These are phyloP conservation scores for Gonocerus acuteangulatus DNA, from an alignment of 2,888 invertebrate species.

Conservation along the genomic window DNA sequence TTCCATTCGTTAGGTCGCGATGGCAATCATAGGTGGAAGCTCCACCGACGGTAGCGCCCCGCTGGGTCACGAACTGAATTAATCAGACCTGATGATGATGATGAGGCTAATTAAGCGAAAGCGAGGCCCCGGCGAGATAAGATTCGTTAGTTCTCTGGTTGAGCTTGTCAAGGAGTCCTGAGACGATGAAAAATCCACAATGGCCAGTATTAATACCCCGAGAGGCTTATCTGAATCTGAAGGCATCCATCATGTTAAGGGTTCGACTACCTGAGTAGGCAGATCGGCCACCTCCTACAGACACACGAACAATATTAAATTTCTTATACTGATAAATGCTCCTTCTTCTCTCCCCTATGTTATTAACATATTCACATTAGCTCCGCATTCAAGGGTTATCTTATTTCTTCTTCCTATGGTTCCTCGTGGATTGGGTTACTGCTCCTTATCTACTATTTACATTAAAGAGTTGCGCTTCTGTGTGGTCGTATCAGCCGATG, in stretches of 20 bases:
- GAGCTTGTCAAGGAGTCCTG: background rate
- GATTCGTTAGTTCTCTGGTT: constrained; percentile 1
- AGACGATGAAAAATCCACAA: constrained; percentile 15
- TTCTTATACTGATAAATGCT: background rate
- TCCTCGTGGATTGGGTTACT: too few species aligned
- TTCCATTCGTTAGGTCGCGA: background rate
- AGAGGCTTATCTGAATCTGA: constrained; percentile 15
- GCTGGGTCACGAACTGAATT: constrained; percentile 23
- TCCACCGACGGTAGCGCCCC: background rate
- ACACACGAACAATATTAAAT: background rate
- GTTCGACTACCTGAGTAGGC: constrained; percentile 7
- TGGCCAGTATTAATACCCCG: constrained; percentile 13
- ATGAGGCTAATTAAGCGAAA: constrained; percentile 23
- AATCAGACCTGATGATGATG: constrained; percentile 9
- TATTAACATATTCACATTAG: constrained; percentile 1
- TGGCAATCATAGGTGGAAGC: constrained; percentile 1
- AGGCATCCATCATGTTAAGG: constrained; percentile 7
- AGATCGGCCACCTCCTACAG: background rate
- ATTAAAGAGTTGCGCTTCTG: too few species aligned
- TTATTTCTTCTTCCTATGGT: too few species aligned
- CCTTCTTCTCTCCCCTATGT: background rate
- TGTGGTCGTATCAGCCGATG: too few species aligned
- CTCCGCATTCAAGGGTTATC: background rate
- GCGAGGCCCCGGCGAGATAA: background rate
- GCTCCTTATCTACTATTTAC: too few species aligned